Evolutionary conservation across 2,797 vertebrate species (phyloP).

Genomic region (Cichlasoma orientale): DNA sequence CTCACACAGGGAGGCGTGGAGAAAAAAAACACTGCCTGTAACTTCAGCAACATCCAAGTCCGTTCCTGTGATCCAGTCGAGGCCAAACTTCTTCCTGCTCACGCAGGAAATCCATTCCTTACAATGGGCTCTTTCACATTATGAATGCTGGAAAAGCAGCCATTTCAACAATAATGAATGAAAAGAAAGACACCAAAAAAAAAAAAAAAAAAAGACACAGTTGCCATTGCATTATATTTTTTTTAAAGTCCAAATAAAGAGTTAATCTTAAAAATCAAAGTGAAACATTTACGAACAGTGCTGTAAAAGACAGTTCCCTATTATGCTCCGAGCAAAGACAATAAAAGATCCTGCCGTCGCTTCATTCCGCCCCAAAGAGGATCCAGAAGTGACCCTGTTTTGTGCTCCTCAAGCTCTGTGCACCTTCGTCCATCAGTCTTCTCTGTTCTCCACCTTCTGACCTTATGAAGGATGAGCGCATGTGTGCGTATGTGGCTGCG

Average conservation of each 20-base stretch:
- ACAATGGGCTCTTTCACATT: slow-evolving; percentile 82
- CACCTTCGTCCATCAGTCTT: slow-evolving; percentile 42
- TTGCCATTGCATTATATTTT: slow-evolving; percentile 61
- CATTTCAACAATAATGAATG: slow-evolving; percentile 61
- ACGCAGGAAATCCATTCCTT: slow-evolving; percentile 53
- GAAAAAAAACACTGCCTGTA: slow-evolving; percentile 65
- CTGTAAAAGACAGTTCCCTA: slow-evolving; percentile 75
- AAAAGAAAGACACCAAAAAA: slow-evolving; percentile 63
- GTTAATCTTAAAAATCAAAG: slow-evolving; percentile 70
- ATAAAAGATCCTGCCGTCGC: slow-evolving; percentile 65
- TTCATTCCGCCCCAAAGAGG: slow-evolving; percentile 57
- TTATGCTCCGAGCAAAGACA: slow-evolving; percentile 62
- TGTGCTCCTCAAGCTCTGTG: slow-evolving; percentile 69
- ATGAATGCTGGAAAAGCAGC: slow-evolving; percentile 80
- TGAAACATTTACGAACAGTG: slow-evolving; percentile 79
- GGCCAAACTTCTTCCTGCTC: slow-evolving; percentile 31
- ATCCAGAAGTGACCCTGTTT: slow-evolving; percentile 77
- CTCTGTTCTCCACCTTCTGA: slow-evolving; percentile 53
- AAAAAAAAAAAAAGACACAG: slow-evolving; percentile 6
- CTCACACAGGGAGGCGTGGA: slow-evolving; percentile 40
- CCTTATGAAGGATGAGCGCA: slow-evolving; percentile 60
- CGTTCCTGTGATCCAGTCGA: slow-evolving; percentile 42
- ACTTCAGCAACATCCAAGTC: slow-evolving; percentile 47
- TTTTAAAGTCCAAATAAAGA: slow-evolving; percentile 69
- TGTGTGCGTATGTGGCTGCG: slow-evolving; percentile 16